Percentiles rank a stretch among this genome's conserved stretches.
Conservation (phyloP, 2,888 invertebrate genomes). For the Scaptomyza flava region DNA sequence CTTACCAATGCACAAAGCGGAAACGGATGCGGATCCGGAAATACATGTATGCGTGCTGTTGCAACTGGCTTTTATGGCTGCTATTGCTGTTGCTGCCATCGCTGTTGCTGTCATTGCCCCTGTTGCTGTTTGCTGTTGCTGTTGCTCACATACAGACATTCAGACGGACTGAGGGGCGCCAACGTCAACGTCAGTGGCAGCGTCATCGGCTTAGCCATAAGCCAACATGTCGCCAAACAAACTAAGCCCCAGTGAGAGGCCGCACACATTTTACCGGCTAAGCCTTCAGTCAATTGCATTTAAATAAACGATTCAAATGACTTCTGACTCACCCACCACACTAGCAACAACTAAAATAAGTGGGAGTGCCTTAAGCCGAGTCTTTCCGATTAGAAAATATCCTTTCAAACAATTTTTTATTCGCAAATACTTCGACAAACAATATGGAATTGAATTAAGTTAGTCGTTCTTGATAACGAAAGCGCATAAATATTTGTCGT, state of each 20-base stretch:
- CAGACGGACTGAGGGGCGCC: slow-evolving; percentile 13
- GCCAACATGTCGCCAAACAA: slow-evolving; percentile 76
- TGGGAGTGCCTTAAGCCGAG: neutral
- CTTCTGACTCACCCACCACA: slow-evolving; percentile 2
- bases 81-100: slow-evolving; percentile 28
- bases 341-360: neutral
- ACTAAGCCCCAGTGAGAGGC: slow-evolving; percentile 62
- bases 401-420: neutral
- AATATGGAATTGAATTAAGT: too few relatives aligned
- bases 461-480: too few relatives aligned
- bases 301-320: slow-evolving; percentile 66
- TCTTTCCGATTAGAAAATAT: neutral
- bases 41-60: slow-evolving; percentile 75
- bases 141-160: slow-evolving; percentile 8
- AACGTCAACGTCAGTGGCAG: slow-evolving; percentile 26
- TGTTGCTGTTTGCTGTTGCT: slow-evolving; percentile 14
- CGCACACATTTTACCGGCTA: slow-evolving; percentile 65
- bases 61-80: slow-evolving; percentile 42
- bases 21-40: slow-evolving; percentile 76
- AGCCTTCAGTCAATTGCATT: slow-evolving; percentile 77
- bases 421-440: too few relatives aligned
- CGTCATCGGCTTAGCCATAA: slow-evolving; percentile 61
- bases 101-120: slow-evolving; percentile 18
- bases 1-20: slow-evolving; percentile 79
- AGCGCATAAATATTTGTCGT: too few relatives aligned